Base-by-base conservation (phyloP, 2,797 vertebrate genomes). In the Acropternis orthonyx region DNA sequence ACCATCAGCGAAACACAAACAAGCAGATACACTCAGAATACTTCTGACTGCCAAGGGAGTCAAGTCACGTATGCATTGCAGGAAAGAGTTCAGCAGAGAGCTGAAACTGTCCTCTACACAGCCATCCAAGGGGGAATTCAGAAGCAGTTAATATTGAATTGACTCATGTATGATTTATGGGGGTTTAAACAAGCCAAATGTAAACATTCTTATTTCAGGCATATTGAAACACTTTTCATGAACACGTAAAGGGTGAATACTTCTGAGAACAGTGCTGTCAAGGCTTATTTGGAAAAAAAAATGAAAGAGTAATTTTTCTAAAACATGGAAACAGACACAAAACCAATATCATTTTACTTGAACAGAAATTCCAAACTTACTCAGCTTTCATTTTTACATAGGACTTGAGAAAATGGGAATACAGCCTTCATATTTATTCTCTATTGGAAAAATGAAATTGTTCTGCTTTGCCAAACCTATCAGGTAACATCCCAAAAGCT, bases 31-130 rank as follows among this genome's bases (percentile, higher is more conserved):
- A 10, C 4, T 6, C 49, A 9, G 41, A 74, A 58, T 10, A 23
- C 14, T 51, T 55, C 46, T 2, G 9, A 20, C 34, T 49, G 23
- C 41, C 4, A 9, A 24, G 30, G 46, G 48, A 88, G 59, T 21
- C 41, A 34, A 2, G 1, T 18, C 74, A 48, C 0, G 0, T 8
- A 14, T 5, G 12, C 12, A 20, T 8, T 30, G 21, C 0, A 0
- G 34, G 54, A 46, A 44, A 13, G 32, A 36, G n/a, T 4, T n/a
- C 54, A 36, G 73, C 52, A 71, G 52, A 66, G 56, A 75, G 36
- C 43, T 78, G 55, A 58, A 65, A 65, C 34, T 16, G 12, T 8
- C 19, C 36, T 32, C 32, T 37, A 5, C 2, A 43, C 23, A 36
- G 66, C 23, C 41, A 63, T 28, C 9, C 2, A 0, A 0, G 9